Base-by-base conservation (phyloP, 1,140 invertebrate species). In the Rhynchophorus ferrugineus region DNA sequence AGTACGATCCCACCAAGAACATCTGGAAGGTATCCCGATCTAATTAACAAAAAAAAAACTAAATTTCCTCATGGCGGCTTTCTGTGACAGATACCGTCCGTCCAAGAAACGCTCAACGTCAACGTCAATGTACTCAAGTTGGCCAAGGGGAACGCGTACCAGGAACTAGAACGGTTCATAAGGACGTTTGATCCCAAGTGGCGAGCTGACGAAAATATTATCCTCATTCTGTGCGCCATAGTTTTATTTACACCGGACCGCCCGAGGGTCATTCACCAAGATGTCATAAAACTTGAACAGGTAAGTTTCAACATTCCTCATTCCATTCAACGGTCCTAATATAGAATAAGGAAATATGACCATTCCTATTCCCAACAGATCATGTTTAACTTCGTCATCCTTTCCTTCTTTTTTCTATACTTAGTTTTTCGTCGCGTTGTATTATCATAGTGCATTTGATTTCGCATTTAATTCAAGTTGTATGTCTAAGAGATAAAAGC, bases 11-110 rank as follows among this genome's bases (percentile, higher is more conserved):
- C 6, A 85, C 88, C 57, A 82, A 84, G 57, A 80, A 86, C 58
- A 83, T 81, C 48, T 95, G 90, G 91, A 88, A 85, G 74, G 85
- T 85, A 69, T n/a, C n/a, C n/a, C n/a, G n/a, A n/a, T n/a, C n/a
- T n/a, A n/a, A n/a, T n/a, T n/a, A n/a, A n/a, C n/a, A n/a, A n/a
- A n/a, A n/a, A n/a, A n/a, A n/a, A n/a, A n/a, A n/a, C n/a, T n/a
- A n/a, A n/a, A n/a, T n/a, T n/a, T n/a, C n/a, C n/a, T n/a, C n/a
- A n/a, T n/a, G n/a, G n/a, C n/a, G n/a, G n/a, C n/a, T n/a, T 29
- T 6, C 11, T 39, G 48, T 61, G 63, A 3, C 58, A 84, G 78
- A 80, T 90, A 56, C 87, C 86, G 2, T 83, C 87, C 63, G 80
- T 78, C 44, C 79, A 85, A 65, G 80, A 84, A 41, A 77, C 78